A percentile compares a stretch with the other conserved stretches of the same genome.
phyloP scores from a whole-genome alignment of 2,113 vertebrate genomes.

The Myotis davidii region DNA sequence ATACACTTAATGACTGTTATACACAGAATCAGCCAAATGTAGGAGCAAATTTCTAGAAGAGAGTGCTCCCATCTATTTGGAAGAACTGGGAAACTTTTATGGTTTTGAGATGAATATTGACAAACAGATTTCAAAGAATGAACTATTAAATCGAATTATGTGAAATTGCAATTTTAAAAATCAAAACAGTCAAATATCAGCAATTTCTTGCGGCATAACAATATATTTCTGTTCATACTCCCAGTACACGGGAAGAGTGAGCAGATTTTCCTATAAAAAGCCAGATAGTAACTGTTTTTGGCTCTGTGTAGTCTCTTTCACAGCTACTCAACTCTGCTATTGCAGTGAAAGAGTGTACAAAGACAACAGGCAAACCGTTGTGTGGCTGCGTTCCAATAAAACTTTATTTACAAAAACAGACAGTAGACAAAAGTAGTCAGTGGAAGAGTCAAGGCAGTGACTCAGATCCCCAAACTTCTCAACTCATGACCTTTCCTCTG shows the following conservation, averaged over 20 bases:
- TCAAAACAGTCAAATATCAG: not conserved
- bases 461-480: not conserved
- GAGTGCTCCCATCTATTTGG: not conserved
- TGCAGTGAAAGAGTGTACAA: not conserved
- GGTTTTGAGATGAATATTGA: slow-evolving; percentile 2
- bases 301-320: not conserved
- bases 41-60: not conserved
- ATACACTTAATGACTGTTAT: not conserved
- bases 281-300: not conserved
- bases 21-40: not conserved
- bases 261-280: slow-evolving; percentile 12
- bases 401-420: not conserved
- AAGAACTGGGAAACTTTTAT: not conserved
- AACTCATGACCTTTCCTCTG: not conserved
- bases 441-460: not conserved
- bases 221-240: not conserved
- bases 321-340: not conserved
- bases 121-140: not conserved
- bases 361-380: not conserved
- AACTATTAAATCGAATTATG: not conserved
- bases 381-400: not conserved
- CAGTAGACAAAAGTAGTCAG: not conserved
- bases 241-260: not conserved
- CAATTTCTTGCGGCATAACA: not conserved
- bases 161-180: not conserved